These are phyloP conservation scores for Mythimna loreyi DNA, from an alignment of 2,888 invertebrate genomes.

Conservation along the genomic window DNA sequence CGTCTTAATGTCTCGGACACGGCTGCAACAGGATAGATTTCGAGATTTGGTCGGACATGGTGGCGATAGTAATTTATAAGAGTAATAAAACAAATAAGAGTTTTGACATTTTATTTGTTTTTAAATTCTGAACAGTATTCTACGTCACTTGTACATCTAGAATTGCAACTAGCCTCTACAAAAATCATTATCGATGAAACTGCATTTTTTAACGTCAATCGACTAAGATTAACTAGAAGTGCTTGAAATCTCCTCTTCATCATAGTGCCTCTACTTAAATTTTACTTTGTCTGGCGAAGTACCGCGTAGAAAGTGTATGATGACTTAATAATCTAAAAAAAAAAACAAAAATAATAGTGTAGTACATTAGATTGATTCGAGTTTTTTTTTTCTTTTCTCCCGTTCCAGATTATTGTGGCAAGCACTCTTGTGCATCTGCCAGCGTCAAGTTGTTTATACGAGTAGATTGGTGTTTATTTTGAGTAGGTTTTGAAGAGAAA, in stretches of 20 bases:
- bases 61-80: no score
- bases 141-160: not conserved
- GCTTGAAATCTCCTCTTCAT: not conserved
- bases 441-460: no score
- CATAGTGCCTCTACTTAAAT: not conserved
- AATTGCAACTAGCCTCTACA: not conserved
- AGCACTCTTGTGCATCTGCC: no score
- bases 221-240: not conserved
- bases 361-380: no score
- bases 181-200: not conserved
- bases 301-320: slow-evolving; percentile 87
- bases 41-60: no score
- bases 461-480: no score
- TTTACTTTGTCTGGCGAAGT: slow-evolving; percentile 81
- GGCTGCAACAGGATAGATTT: no score
- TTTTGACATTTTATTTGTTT: no score
- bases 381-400: no score
- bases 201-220: not conserved
- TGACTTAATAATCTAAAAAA: slow-evolving; percentile 84
- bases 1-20: no score
- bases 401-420: no score
- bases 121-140: not conserved
- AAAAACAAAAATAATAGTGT: not conserved
- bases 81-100: not conserved
- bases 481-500: no score